Evolutionary conservation across 2,888 invertebrate genomes (phyloP), one percentile per base, ranked within the genome.

Genomic region (Macrophya alboannulata): DNA sequence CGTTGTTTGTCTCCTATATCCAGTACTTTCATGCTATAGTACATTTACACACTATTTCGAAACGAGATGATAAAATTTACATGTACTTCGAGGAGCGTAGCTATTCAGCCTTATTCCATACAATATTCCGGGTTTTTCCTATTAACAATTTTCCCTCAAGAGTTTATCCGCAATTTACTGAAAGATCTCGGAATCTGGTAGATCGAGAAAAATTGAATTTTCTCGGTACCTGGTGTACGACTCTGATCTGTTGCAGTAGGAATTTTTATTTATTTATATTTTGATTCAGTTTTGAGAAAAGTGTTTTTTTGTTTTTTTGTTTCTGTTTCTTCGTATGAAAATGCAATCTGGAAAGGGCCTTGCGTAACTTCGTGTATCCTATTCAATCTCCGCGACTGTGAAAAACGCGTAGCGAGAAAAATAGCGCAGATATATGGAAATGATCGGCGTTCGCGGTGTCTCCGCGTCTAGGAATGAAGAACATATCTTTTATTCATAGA

Each of bases 401-500:
- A 25, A 74, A 72, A 74, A 17, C 1, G 45, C 43, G 10, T 4
- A 74, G 68, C 68, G 68, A 68, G 68, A 83, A 51, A 51, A 48
- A 45, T 48, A 9, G 48, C 83, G n/a, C 17, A 43, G 81, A 48
- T 65, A 48, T 65, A 83, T 45, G 83, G 40, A 83, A 83, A 68
- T 43, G 83, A 68, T 25, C 5, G 15, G 12, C 21, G 45, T 15
- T 71, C 45, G 21, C 31, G 48, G 45, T 48, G 45, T 48, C 59
- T 83, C 37, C 68, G 3, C 31, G 83, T 17, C 45, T 71, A 43
- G 48, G 37, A 31, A 65, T 31, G 68, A 40, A 65, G 31, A 37
- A 83, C 62, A n/a, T 31, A 83, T 83, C 83, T 83, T 83, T 90
- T 90, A 90, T 90, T 89, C 91, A 90, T 90, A 85, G 48, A 88